Evolutionary conservation across 2,797 vertebrate genomes (phyloP), one percentile per base, ranked within the genome.

Genomic region (Phataginus tricuspis): DNA sequence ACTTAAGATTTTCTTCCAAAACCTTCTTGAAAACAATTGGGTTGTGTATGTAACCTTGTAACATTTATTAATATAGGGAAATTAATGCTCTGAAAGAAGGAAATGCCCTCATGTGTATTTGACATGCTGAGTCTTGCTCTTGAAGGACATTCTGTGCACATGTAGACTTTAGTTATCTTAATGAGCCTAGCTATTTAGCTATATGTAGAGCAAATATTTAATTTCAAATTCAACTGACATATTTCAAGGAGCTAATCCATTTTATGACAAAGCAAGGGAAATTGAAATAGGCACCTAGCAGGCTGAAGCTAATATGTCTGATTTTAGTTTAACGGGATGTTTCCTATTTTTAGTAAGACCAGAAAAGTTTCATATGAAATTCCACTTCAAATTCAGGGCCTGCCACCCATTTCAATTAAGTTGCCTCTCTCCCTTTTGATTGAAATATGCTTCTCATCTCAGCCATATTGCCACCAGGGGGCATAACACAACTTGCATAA

Each of bases 271-370:
- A 96, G 95, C 86, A 94, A 64, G 93, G 94, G 94, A 95, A 97
- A 95, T 93, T 96, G 97, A 97, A 96, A 96, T 93, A 86, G 39
- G 96, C 91, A 64, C 95, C 85, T 96, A 34, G 37, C 57, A 95
- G 93, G 80, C 90, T 87, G 68, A 88, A 94, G 87, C 86, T 96
- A 93, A 96, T 94, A 79, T 92, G 72, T 93, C 80, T 90, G 96
- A 94, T 92, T 94, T 92, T 87, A 91, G 90, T 66, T 95, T 82
- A 90, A 89, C 5, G 0, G 91, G 72, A 77, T 83, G 49, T 92
- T 97, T 95, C 87, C 96, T 97, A 94, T 97, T 97, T 97, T 96
- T 97, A 97, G 96, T 90, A 97, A 91, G 80, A 82, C 72, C 86
- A 88, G 97, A 92, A 93, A 96, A 94, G 57, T 96, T 96, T 63